Conservation (phyloP, 1,140 invertebrate genomes). For the Drosophila ironensis region DNA sequence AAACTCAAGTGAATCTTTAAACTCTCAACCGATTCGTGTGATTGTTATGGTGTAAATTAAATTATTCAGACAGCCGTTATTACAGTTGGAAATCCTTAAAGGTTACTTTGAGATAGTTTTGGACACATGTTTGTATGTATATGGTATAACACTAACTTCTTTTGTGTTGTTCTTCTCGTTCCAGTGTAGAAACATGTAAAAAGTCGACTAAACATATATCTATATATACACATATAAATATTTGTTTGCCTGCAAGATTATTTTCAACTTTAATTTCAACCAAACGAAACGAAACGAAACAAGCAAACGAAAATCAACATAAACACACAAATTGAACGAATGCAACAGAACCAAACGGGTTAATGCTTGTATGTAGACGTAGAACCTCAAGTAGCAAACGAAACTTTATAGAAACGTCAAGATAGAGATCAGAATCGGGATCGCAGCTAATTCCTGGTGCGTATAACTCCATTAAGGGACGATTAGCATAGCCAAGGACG, state of each 20-base stretch:
- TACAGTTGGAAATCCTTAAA: background rate
- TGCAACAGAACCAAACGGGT: conserved; percentile 45
- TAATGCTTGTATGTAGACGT: conserved; percentile 43
- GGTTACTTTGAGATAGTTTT: no score
- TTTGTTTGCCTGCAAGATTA: conserved; percentile 75
- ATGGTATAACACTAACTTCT: conserved; percentile 13
- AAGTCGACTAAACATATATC: conserved; percentile 71
- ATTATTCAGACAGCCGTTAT: no score
- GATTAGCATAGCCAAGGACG: conserved; percentile 52
- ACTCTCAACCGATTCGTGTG: no score
- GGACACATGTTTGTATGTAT: no score
- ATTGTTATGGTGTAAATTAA: no score
- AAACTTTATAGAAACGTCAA: conserved; percentile 20
- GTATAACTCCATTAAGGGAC: conserved; percentile 75
- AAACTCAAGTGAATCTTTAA: no score
- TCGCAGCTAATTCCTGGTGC: conserved; percentile 65
- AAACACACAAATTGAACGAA: conserved; percentile 28
- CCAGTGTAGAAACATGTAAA: conserved; percentile 81
- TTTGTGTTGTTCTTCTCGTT: conserved; percentile 37
- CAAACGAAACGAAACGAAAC: conserved; percentile 36
- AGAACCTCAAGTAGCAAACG: conserved; percentile 26
- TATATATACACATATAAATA: conserved; percentile 60
- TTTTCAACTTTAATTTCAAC: conserved; percentile 72
- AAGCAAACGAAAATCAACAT: conserved; percentile 39
- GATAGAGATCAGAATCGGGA: conserved; percentile 29